These are phyloP conservation scores for Cyclura pinguis DNA, from an alignment of 2,797 vertebrate genomes.

Conservation along the genomic window DNA sequence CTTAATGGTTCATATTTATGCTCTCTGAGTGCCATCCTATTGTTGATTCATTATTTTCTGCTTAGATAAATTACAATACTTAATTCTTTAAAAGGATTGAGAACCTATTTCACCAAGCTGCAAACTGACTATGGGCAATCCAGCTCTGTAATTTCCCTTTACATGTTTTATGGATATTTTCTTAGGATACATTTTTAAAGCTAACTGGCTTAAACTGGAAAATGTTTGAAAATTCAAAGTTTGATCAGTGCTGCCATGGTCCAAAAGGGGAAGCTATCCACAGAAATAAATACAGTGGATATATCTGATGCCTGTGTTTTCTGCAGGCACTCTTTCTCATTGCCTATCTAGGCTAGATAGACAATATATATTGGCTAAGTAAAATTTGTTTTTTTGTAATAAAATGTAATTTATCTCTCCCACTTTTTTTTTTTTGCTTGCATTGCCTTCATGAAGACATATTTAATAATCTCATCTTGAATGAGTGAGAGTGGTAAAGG, in stretches of 20 bases:
- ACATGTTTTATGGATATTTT: background rate
- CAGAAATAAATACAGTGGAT: background rate
- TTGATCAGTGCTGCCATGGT: background rate
- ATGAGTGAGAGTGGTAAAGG: background rate
- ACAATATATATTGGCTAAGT: background rate
- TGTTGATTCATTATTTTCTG: background rate
- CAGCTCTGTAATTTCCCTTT: background rate
- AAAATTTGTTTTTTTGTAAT: background rate
- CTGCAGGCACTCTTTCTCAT: background rate
- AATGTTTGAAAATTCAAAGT: background rate
- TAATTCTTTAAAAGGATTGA: background rate
- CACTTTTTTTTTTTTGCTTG: background rate
- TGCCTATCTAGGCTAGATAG: background rate
- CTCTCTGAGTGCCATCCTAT: background rate
- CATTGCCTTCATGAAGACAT: background rate
- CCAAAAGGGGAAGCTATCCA: conserved; percentile 7
- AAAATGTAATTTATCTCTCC: background rate
- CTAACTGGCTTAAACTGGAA: background rate
- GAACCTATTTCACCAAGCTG: background rate
- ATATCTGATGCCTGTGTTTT: background rate
- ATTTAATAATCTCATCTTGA: background rate
- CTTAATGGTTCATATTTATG: background rate
- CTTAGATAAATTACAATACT: background rate
- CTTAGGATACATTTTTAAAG: background rate
- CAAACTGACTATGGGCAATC: background rate